Evolutionary conservation across 2,797 vertebrate genomes (phyloP).

Genomic region (Muraenolepis orangiensis): DNA sequence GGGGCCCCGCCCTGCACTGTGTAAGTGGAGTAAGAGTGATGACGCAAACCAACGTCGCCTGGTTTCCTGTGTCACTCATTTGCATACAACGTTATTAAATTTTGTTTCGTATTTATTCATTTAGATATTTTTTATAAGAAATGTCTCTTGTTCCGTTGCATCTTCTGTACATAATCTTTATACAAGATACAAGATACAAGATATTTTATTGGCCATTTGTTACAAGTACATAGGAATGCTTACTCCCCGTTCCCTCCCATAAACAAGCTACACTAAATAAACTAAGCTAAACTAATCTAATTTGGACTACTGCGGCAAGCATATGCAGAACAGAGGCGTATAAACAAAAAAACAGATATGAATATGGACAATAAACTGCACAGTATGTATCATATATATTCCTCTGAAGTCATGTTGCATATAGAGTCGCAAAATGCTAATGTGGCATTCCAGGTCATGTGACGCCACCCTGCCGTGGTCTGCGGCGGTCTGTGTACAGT

Average conservation of each 20-base stretch:
- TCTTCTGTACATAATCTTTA: not conserved
- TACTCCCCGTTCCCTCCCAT: no score
- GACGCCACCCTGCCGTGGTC: not conserved
- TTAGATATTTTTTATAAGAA: not conserved
- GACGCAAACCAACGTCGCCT: not conserved
- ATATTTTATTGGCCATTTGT: no score
- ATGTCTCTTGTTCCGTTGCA: no score
- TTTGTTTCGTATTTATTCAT: not conserved
- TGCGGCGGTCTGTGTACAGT: no score
- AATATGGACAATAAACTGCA: not conserved
- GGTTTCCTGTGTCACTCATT: no score
- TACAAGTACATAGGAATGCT: no score
- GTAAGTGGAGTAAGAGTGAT: slow-evolving; percentile 75
- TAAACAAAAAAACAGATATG: not conserved
- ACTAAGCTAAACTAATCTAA: not conserved
- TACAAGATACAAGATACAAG: no score
- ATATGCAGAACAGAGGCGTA: not conserved
- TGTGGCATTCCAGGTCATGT: not conserved
- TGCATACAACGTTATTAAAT: not conserved
- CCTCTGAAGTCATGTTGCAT: not conserved
- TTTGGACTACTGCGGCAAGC: not conserved
- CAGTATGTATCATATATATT: not conserved
- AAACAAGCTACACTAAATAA: not conserved
- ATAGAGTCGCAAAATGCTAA: not conserved
- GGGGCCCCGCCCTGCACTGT: slow-evolving; percentile 76